A percentile compares a stretch with the other conserved stretches of the same genome.
Conservation (phyloP, 53 echinoderm and acorn worm genomes). For the Arbacia lixula region DNA sequence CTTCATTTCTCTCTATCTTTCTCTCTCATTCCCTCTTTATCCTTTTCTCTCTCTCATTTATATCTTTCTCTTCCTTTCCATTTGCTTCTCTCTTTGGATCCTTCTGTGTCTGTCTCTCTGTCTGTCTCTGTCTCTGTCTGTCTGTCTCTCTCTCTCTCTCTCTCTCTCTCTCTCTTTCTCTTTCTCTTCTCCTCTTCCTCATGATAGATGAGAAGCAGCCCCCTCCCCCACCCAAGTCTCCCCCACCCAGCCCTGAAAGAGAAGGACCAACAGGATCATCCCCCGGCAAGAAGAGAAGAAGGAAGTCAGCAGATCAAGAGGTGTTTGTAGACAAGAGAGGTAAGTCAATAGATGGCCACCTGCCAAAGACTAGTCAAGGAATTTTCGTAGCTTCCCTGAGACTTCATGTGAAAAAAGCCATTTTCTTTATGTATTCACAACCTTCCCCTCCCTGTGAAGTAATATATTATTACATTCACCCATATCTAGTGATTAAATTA, state of each 20-base stretch:
- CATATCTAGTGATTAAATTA: too few species aligned
- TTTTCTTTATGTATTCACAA: not conserved
- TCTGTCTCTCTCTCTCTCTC: not conserved
- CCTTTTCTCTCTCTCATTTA: too few species aligned
- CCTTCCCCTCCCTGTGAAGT: too few species aligned
- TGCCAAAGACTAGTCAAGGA: not conserved
- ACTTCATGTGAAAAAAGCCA: not conserved
- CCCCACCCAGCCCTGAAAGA: conserved; percentile 25
- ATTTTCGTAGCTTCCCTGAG: not conserved
- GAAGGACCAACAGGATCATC: conserved; percentile 15
- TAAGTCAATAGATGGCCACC: not conserved
- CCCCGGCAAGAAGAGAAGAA: conserved; percentile 30
- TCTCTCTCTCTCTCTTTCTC: not conserved
- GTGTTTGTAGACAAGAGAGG: conserved; percentile 58
- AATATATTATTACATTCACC: too few species aligned
- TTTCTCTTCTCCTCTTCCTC: not conserved
- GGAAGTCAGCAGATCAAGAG: conserved; percentile 52
- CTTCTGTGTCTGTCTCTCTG: too few species aligned
- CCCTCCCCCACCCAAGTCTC: conserved; percentile 60
- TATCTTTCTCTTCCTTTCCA: too few species aligned
- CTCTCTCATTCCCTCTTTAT: too few species aligned
- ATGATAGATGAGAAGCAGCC: conserved; percentile 52
- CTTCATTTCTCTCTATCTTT: too few species aligned
- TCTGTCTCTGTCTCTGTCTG: not conserved
- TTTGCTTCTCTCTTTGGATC: too few species aligned